A percentile compares a stretch with the other conserved stretches of the same genome.
Evolutionary conservation across 53 echinoderm and acorn worm genomes (phyloP).

Genomic region (Astropecten irregularis): DNA sequence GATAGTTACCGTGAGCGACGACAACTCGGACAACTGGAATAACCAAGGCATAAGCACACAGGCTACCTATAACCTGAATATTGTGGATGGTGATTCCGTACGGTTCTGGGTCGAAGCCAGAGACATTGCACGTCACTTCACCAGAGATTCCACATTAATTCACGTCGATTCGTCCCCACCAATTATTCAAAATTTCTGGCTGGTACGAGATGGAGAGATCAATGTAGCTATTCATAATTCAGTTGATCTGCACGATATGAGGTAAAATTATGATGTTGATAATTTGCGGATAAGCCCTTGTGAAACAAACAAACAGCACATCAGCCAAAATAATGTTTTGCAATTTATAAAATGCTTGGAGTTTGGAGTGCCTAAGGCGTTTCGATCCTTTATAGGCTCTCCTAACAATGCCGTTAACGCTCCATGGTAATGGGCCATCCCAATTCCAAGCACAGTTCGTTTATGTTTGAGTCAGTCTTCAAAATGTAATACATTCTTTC

Average conservation of each 20-base stretch:
- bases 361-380: too few relatives aligned
- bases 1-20: not conserved
- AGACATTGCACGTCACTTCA: slow-evolving; percentile 35
- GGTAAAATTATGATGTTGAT: too few relatives aligned
- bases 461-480: too few relatives aligned
- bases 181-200: slow-evolving; percentile 41
- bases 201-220: slow-evolving; percentile 43
- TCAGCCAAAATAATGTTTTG: too few relatives aligned
- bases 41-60: slow-evolving; percentile 33
- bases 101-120: slow-evolving; percentile 58
- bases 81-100: slow-evolving; percentile 55
- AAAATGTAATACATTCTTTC: too few relatives aligned
- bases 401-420: too few relatives aligned
- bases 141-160: slow-evolving; percentile 31
- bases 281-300: too few relatives aligned
- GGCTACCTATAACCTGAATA: slow-evolving; percentile 27
- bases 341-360: too few relatives aligned
- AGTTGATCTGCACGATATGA: slow-evolving; percentile 48
- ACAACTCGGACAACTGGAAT: slow-evolving; percentile 16
- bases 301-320: too few relatives aligned
- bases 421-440: too few relatives aligned
- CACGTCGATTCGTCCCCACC: slow-evolving; percentile 60
- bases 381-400: too few relatives aligned
- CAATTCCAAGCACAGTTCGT: too few relatives aligned
- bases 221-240: slow-evolving; percentile 46